Base-by-base conservation (phyloP, 2,113 vertebrate genomes). In the Prionailurus bengalensis region DNA sequence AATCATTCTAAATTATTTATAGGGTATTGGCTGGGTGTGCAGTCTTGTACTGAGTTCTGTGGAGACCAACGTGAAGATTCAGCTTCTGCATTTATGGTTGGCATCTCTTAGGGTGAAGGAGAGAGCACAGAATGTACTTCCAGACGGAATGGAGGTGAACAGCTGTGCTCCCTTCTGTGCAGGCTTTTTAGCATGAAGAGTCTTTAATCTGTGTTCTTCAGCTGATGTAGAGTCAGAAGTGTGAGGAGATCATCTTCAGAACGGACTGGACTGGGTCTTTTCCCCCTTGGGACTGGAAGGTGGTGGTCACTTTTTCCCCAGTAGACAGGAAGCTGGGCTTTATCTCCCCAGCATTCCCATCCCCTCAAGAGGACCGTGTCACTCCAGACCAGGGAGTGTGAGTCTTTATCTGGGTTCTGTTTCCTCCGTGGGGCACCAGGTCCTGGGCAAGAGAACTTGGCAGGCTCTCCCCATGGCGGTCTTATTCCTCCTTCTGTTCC, bases 381-480 rank as follows among this genome's bases (percentile, higher is more conserved):
- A 83, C 48, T 76, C 45, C 51, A 79, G 74, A 42, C 45, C 55
- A 13, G 74, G 5, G 29, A 71, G 27, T 61, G 17, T 48, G 73
- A 63, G 25, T 21, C 21, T 91, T 94, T 98, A 97, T 98, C 97
- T 96, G 84, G 73, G 11, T 33, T 91, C 58, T 61, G n/a, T 71
- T 98, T 98, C 97, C 95, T 96, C 84, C 25, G 11, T 68, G 61
- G 61, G 42, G 45, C 19, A 79, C 45, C 53, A 88, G 71, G 58
- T 84, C 81, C 73, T 31, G 63, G 31, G 71, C 53, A 27, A 73
- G 83, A 85, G 61, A 71, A 29, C 55, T 84, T 51, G 58, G 71
- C 73, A 89, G 55, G 42, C 92, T 92, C 53, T 96, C 31, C 33
- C n/a, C 92, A 97, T 98, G 98, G 96, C 87, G 1, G 65, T 79